These are phyloP conservation scores for Ariopsis seemanni DNA, from an alignment of 2,113 vertebrate genomes.

Conservation along the genomic window DNA sequence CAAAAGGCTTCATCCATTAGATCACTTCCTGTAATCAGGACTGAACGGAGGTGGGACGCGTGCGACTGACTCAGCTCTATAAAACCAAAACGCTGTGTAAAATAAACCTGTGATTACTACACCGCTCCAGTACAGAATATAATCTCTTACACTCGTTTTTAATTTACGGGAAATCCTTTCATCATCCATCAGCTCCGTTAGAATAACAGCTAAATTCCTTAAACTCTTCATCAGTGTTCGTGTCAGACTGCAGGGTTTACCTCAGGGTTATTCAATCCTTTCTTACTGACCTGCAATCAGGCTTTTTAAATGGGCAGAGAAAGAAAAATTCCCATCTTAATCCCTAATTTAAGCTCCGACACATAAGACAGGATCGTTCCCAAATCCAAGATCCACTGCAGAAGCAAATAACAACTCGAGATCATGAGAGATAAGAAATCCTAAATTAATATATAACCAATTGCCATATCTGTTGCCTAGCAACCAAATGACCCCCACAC, in stretches of 20 bases:
- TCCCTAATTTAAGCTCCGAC: neutral
- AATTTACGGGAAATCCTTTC: neutral
- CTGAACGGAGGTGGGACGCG: neutral
- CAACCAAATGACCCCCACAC: neutral
- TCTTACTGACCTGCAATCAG: neutral
- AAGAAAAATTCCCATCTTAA: neutral
- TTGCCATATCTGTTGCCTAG: neutral
- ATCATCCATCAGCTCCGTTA: too few species aligned
- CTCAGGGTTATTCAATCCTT: too few species aligned
- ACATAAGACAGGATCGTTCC: too few species aligned
- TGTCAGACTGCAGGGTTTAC: too few species aligned
- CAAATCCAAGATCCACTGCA: too few species aligned
- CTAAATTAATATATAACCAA: neutral
- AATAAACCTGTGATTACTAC: neutral
- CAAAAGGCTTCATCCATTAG: neutral
- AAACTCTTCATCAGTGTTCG: too few species aligned
- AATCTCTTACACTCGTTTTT: too few species aligned
- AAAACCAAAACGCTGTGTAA: neutral
- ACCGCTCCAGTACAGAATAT: too few species aligned
- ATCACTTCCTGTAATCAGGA: slow-evolving; percentile 18
- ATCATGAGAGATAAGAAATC: neutral
- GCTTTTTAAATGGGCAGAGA: neutral
- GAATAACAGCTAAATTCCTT: too few species aligned
- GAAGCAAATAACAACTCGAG: too few species aligned
- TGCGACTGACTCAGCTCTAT: neutral